Percentiles rank a stretch among this genome's conserved stretches.
These are phyloP conservation scores for Malurus elegans DNA, from an alignment of 2,113 vertebrate genomes.

Conservation along the genomic window DNA sequence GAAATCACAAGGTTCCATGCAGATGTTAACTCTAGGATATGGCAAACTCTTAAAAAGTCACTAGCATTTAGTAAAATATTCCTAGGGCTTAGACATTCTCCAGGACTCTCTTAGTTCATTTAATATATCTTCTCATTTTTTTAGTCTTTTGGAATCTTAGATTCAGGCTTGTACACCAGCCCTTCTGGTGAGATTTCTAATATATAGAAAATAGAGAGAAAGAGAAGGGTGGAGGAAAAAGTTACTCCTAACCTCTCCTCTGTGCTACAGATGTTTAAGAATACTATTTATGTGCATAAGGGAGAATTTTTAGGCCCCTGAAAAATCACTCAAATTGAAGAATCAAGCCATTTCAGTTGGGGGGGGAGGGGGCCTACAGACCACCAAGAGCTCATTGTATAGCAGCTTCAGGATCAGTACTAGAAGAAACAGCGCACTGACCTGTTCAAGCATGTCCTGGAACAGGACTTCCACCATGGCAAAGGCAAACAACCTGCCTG, in stretches of 20 bases:
- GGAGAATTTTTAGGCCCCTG: neutral
- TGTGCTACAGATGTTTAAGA: neutral
- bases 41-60: neutral
- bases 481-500: neutral
- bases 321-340: neutral
- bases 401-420: neutral
- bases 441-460: neutral
- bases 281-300: neutral
- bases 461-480: neutral
- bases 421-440: neutral
- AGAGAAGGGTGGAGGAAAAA: accelerated
- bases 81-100: accelerated
- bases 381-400: neutral
- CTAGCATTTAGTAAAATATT: neutral
- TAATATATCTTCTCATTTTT: neutral
- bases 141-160: neutral
- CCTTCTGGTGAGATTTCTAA: neutral
- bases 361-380: neutral
- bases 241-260: neutral
- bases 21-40: neutral
- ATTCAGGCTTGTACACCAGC: neutral
- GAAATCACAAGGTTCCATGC: neutral
- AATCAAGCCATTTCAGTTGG: neutral
- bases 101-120: neutral
- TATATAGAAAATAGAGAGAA: neutral